phyloP scores from a whole-genome alignment of 1,140 invertebrate genomes.

The Drosophila malerkotliana region DNA sequence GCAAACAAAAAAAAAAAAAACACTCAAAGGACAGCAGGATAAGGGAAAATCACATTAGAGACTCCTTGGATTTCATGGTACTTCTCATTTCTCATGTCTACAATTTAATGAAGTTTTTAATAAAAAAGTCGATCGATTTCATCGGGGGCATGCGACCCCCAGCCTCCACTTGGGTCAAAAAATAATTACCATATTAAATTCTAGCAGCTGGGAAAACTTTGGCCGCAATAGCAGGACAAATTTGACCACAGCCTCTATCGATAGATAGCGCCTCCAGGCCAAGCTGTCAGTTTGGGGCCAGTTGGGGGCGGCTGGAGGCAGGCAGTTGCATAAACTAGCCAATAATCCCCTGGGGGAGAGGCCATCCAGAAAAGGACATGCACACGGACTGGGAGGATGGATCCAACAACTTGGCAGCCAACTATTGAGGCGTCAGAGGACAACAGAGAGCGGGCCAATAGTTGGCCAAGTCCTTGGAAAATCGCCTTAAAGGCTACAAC shows the following conservation, averaged over 20 bases:
- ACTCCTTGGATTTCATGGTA: neutral
- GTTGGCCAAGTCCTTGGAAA: conserved; percentile 41
- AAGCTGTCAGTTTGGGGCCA: conserved; percentile 30
- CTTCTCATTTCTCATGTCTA: no score
- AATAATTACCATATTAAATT: conserved; percentile 78
- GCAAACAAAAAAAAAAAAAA: conserved; percentile 17
- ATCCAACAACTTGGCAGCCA: conserved; percentile 45
- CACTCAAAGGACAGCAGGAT: conserved; percentile 36
- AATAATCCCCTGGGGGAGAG: conserved; percentile 61
- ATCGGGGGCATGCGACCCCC: neutral
- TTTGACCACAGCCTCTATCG: conserved; percentile 64
- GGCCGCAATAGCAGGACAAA: conserved; percentile 51
- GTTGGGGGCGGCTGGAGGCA: neutral
- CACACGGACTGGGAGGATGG: neutral
- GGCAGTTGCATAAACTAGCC: conserved; percentile 70
- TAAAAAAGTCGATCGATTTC: conserved; percentile 18
- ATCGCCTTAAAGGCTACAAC: conserved; percentile 57
- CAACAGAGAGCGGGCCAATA: conserved; percentile 34
- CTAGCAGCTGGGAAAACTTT: conserved; percentile 50
- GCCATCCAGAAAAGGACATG: conserved; percentile 18
- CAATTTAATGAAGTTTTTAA: neutral
- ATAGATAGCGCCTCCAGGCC: conserved; percentile 61
- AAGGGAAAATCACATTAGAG: conserved; percentile 36
- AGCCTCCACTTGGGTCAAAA: conserved; percentile 6
- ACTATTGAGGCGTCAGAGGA: conserved; percentile 44